Base-by-base conservation (phyloP, 2,888 invertebrate species). In the Andrena trimmerana region DNA sequence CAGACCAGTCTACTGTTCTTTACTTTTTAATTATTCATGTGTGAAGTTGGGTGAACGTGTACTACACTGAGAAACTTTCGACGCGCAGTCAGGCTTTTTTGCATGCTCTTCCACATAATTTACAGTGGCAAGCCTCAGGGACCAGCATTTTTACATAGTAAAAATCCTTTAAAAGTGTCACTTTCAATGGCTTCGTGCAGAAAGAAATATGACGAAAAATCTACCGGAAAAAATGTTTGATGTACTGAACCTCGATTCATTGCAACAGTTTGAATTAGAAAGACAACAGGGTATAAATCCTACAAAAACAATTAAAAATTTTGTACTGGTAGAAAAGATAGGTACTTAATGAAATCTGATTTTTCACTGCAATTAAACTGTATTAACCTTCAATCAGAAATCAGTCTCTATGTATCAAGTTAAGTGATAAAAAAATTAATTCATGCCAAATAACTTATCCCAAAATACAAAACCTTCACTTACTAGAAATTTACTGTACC, bases 21-120 rank as follows among this genome's bases (percentile, higher is more conserved):
- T 67, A 48, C 67, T 13, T 62, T 81, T 81, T 81, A 81, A 81
- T 81, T 81, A 81, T 81, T 81, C 81, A 80, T 81, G 63, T 20
- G 42, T 63, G 67, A 81, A 80, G 80, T 72, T 63, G 57, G 72
- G 36, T n/a, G 81, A 54, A 42, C 65, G 36, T 68, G 72, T 72
- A 80, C 63, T 81, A 81, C 20, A 67, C 72, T n/a, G 29, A 72
- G 36, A 72, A 81, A 80, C 72, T 81, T 79, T 72, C 62, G 68
- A 67, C 80, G 50, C 29, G 20, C 57, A 10, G 31, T 7, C 71
- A 71, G 36, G n/a, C 57, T 20, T 70, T 69, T 67, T 67, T 10
- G 31, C 33, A n/a, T 50, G 66, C 67, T 48, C 54, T 71, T 67
- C 48, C 57, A 80, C 80, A 67, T 81, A 81, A 81, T 80, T 81